Evolutionary conservation across 2,797 vertebrate species (phyloP).

Genomic region (Heterohyrax brucei): DNA sequence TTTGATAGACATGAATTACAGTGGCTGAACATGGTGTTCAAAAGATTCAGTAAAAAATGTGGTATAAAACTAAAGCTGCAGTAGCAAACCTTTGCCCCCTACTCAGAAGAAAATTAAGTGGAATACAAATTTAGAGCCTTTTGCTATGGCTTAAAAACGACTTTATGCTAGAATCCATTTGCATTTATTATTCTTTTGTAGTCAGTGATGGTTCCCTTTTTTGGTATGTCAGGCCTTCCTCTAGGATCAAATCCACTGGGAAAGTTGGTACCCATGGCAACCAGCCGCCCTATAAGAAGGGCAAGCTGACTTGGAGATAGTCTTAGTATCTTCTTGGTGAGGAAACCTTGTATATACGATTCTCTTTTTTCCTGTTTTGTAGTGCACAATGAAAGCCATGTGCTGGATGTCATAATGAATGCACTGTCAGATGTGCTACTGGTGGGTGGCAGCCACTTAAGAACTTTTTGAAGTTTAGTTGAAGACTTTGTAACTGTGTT

Average conservation of each 20-base stretch:
- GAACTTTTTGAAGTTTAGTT: constrained; percentile 24
- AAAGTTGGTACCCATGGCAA: constrained; percentile 50
- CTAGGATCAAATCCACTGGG: not conserved
- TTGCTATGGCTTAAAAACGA: constrained; percentile 37
- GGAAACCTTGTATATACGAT: constrained; percentile 32
- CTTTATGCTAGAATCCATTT: constrained; percentile 51
- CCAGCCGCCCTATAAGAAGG: not conserved
- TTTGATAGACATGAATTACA: constrained; percentile 13
- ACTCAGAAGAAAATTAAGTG: not conserved
- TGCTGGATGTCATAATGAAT: constrained; percentile 33
- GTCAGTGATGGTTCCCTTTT: not conserved
- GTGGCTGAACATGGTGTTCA: constrained; percentile 3
- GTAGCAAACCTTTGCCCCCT: not conserved
- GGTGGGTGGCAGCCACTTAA: not conserved
- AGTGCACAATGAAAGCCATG: not conserved
- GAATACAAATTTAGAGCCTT: not conserved
- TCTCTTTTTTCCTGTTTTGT: constrained; percentile 16
- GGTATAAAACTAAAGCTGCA: constrained; percentile 12
- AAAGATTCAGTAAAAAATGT: constrained; percentile 34
- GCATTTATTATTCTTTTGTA: constrained; percentile 55
- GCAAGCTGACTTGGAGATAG: constrained; percentile 21
- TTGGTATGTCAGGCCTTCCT: constrained; percentile 7
- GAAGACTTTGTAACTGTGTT: not conserved
- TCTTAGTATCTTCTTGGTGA: constrained; percentile 50
- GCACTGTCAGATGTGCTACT: not conserved